phyloP scores from a whole-genome alignment of 2,888 invertebrate genomes.

The Eulithis testata region DNA sequence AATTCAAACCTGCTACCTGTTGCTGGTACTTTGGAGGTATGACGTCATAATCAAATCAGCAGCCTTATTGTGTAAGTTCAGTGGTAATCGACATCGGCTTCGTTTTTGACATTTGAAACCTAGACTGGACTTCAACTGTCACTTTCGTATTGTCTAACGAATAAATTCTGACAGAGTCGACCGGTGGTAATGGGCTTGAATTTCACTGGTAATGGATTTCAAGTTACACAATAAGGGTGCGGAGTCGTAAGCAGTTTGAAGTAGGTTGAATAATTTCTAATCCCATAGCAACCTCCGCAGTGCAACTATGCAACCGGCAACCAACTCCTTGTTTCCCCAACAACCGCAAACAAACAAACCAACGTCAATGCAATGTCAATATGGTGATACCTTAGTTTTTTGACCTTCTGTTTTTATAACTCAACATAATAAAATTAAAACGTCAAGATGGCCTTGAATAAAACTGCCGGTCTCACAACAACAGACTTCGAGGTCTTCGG shows the following conservation, averaged over 20 bases:
- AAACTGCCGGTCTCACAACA: conserved; percentile 54
- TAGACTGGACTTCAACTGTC: no score
- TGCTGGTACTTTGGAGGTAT: not conserved
- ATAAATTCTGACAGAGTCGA: no score
- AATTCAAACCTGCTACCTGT: not conserved
- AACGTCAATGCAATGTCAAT: conserved; percentile 36
- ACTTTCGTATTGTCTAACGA: no score
- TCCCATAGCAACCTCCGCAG: conserved; percentile 52
- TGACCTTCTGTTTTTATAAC: conserved; percentile 11
- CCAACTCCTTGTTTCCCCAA: conserved; percentile 49
- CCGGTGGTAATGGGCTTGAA: no score
- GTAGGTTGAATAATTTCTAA: conserved; percentile 10
- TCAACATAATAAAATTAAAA: conserved; percentile 4
- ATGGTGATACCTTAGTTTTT: conserved; percentile 1
- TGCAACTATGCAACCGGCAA: conserved; percentile 34
- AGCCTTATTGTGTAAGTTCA: no score
- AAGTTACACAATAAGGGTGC: no score
- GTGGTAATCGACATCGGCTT: no score
- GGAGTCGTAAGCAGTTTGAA: not conserved
- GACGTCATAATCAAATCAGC: not conserved
- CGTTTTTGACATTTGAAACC: no score
- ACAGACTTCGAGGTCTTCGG: conserved; percentile 86
- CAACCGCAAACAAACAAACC: conserved; percentile 50
- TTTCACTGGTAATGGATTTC: no score
- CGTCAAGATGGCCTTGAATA: conserved; percentile 42